These are phyloP conservation scores for Diogma glabrata DNA, from an alignment of 2,888 invertebrate genomes.

Conservation along the genomic window DNA sequence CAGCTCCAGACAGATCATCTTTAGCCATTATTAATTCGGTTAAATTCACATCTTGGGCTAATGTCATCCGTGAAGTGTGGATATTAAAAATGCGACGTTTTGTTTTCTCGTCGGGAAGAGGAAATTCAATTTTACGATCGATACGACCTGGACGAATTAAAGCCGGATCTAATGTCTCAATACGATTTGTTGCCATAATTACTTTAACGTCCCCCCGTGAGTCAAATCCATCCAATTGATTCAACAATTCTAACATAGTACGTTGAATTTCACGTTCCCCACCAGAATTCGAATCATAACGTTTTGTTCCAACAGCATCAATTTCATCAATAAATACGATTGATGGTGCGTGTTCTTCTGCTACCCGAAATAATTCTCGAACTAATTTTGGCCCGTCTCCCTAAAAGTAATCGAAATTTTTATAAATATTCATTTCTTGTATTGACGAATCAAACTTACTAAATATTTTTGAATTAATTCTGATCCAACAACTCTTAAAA, in stretches of 20 bases:
- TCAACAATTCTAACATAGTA: slow-evolving; percentile 97
- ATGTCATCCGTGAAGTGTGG: slow-evolving; percentile 98
- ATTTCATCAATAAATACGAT: slow-evolving; percentile 99
- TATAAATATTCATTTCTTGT: no score
- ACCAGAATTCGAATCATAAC: slow-evolving; percentile 98
- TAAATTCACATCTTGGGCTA: slow-evolving; percentile 92
- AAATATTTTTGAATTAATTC: slow-evolving; percentile 98
- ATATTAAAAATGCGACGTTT: slow-evolving; percentile 94
- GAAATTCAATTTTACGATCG: slow-evolving; percentile 98
- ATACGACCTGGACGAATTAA: slow-evolving; percentile 97
- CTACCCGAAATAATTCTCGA: slow-evolving; percentile 94
- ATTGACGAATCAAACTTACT: slow-evolving; percentile 18
- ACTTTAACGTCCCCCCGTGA: slow-evolving; percentile 94
- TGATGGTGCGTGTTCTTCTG: slow-evolving; percentile 98
- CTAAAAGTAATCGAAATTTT: neutral
- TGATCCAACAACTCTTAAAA: slow-evolving; percentile 96
- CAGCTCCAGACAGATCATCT: slow-evolving; percentile 96
- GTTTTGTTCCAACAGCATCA: slow-evolving; percentile 96
- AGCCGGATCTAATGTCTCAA: slow-evolving; percentile 97
- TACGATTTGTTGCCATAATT: slow-evolving; percentile 95
- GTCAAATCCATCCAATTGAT: slow-evolving; percentile 97
- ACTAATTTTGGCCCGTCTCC: slow-evolving; percentile 99
- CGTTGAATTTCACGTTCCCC: slow-evolving; percentile 99
- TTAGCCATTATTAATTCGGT: slow-evolving; percentile 98
- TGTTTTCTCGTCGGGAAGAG: slow-evolving; percentile 97